Evolutionary conservation across 2,888 invertebrate species (phyloP), one percentile per base, ranked within the genome.

Genomic region (Acrocyrtus sp.): DNA sequence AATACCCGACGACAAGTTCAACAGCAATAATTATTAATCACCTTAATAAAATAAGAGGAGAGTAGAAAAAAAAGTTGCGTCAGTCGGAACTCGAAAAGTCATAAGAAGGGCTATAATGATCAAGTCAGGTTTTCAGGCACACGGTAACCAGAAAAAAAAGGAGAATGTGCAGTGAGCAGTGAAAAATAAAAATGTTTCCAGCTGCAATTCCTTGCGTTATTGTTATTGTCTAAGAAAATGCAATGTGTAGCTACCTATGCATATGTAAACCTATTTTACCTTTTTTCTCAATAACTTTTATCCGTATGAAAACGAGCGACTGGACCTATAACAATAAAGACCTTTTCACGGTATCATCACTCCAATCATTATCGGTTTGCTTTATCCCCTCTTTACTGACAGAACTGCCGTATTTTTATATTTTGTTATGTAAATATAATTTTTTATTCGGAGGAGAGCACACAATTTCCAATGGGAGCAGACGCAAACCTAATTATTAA

Each of bases 1-100:
- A 66, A 66, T 66, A 66, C 66, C 57, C 45, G 58, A 66, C 57
- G 67, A 58, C 67, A 68, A 68, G 50, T 60, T 68, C 67, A 53
- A 45, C 45, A 68, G 45, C 60, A 68, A 58, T 68, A 68, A 60
- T 68, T 58, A 45, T 68, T 68, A 60, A 58, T 68, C 60, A 58
- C 58, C 58, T 45, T 58, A 45, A 58, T 58, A 58, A 58, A 58
- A 27, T 45, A 58, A 45, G 15, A 27, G 29, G 26, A 26, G 21
- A 41, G 21, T n/a, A n/a, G n/a, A n/a, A n/a, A n/a, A n/a, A n/a
- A n/a, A n/a, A n/a, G 19, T 19, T 45, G 26, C 41, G 21, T 15
- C 48, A 48, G 34, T n/a, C n/a, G n/a, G n/a, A n/a, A n/a, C n/a
- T 22, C 8, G 54, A 65, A 58, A 45, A 17, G 5, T 29, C 48